Conservation (phyloP, 2,888 invertebrate genomes). For the Trachelus iudaicus region DNA sequence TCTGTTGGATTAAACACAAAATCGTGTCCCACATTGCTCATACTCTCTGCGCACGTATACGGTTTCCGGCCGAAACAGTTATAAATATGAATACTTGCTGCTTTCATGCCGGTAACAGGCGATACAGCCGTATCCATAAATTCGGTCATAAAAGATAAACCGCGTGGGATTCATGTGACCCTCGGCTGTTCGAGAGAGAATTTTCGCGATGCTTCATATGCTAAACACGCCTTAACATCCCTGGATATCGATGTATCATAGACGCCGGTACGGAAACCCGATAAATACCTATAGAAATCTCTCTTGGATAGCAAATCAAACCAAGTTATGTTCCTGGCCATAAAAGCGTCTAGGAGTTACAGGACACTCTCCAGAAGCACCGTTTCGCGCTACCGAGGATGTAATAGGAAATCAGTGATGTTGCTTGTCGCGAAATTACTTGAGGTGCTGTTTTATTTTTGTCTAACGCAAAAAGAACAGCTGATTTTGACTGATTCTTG, state of each 20-base stretch:
- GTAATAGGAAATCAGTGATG: too few species aligned
- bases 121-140: slow-evolving; percentile 27
- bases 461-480: too few species aligned
- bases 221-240: slow-evolving; percentile 22
- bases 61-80: slow-evolving; percentile 15
- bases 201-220: slow-evolving; percentile 20
- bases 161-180: slow-evolving; percentile 10
- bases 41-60: too few species aligned
- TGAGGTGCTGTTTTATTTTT: too few species aligned
- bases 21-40: too few species aligned
- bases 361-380: too few species aligned
- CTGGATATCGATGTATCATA: slow-evolving; percentile 33
- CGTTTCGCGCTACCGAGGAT: too few species aligned
- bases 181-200: slow-evolving; percentile 9
- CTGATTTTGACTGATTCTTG: too few species aligned
- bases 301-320: slow-evolving; percentile 1
- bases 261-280: slow-evolving; percentile 29
- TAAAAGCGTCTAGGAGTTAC: too few species aligned
- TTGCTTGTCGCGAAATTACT: too few species aligned
- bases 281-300: slow-evolving; percentile 43
- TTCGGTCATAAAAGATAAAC: slow-evolving; percentile 29
- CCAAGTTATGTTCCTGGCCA: too few species aligned
- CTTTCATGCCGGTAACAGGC: slow-evolving; percentile 22
- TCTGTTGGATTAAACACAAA: slow-evolving; percentile 24
- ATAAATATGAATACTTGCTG: slow-evolving; percentile 27